Evolutionary conservation across 1,140 invertebrate genomes (phyloP).

Genomic region (Drosophila teissieri): DNA sequence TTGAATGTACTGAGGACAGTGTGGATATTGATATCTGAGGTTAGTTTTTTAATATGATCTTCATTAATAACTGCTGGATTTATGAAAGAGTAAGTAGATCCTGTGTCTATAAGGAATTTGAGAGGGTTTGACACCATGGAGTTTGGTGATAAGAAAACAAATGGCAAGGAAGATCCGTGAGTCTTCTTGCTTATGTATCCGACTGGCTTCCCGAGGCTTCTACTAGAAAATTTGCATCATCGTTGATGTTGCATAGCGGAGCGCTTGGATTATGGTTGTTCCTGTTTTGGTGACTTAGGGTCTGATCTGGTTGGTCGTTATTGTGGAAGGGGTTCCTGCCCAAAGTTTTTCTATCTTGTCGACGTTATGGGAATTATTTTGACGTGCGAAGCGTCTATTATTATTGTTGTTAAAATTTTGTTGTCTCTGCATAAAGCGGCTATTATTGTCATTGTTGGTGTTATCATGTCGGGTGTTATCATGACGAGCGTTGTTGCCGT

Average conservation of each 20-base stretch:
- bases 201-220: conserved; percentile 29
- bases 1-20: conserved; percentile 27
- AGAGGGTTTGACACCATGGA: neutral
- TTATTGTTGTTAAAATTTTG: conserved; percentile 2
- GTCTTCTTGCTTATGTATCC: neutral
- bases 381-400: neutral
- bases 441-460: conserved; percentile 6
- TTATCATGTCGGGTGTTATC: conserved; percentile 2
- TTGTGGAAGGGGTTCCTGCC: neutral
- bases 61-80: conserved; percentile 23
- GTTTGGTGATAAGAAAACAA: conserved; percentile 2
- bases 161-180: neutral
- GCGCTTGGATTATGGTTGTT: conserved; percentile 10
- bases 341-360: neutral
- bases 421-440: conserved; percentile 1
- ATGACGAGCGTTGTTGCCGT: conserved; percentile 27
- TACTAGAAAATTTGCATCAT: conserved; percentile 20
- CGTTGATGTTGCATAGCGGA: conserved; percentile 12
- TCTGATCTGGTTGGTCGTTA: neutral
- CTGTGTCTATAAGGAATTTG: neutral
- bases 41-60: conserved; percentile 24
- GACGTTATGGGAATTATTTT: neutral
- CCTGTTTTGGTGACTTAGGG: neutral
- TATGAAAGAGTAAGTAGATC: conserved; percentile 5
- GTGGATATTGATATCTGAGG: conserved; percentile 29